These are phyloP conservation scores for Eugnorisma glareosa DNA, from an alignment of 2,888 invertebrate species.

Conservation along the genomic window DNA sequence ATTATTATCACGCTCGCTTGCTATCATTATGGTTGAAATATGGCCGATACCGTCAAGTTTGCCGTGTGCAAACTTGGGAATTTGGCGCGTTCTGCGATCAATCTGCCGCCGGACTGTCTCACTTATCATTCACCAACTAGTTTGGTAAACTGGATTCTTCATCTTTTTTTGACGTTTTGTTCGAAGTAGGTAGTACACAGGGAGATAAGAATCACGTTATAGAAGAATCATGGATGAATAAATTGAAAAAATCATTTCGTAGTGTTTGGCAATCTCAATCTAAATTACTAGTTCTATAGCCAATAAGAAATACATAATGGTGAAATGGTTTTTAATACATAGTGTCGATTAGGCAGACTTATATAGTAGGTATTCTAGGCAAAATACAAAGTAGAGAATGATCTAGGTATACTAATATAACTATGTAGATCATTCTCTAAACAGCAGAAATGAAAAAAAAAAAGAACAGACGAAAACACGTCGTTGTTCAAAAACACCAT, in stretches of 20 bases:
- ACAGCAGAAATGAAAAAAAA: no score
- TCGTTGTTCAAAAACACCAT: conserved; percentile 18
- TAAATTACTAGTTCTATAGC: not conserved
- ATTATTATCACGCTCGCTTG: conserved; percentile 90
- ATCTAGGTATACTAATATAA: no score
- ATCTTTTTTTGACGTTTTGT: conserved; percentile 20
- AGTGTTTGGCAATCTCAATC: not conserved
- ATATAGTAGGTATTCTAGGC: not conserved
- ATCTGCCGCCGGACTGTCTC: conserved; percentile 65
- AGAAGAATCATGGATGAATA: conserved; percentile 6
- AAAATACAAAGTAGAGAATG: not conserved
- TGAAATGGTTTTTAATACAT: not conserved
- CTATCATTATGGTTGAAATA: conserved; percentile 90
- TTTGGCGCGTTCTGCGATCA: conserved; percentile 70
- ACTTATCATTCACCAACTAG: conserved; percentile 61
- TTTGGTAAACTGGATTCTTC: conserved; percentile 42
- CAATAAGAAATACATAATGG: not conserved
- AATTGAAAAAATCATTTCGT: conserved; percentile 8
- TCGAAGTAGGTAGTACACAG: conserved; percentile 14
- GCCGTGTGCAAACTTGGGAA: conserved; percentile 85
- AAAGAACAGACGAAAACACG: no score
- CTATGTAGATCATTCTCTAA: no score
- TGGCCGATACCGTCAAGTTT: conserved; percentile 77
- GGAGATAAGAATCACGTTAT: conserved; percentile 16
- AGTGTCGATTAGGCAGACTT: not conserved